Base-by-base conservation (phyloP, 2,797 vertebrate genomes). In the Hyperoplus immaculatus region DNA sequence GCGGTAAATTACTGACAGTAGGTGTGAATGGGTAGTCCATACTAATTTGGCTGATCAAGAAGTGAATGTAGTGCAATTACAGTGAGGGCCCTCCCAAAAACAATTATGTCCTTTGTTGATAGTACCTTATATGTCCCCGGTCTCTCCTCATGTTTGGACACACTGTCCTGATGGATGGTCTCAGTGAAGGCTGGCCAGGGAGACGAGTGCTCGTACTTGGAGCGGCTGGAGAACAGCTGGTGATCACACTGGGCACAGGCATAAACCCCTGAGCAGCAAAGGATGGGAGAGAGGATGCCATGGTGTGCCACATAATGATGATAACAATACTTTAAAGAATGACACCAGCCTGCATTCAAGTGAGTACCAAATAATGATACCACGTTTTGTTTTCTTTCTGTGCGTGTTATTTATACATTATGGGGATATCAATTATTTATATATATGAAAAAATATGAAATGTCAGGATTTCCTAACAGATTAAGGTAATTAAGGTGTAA, bases 151-250 rank as follows among this genome's bases (percentile, higher is more conserved):
- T 87, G 66, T 83, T 99, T 99, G 77, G 95, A 88, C 77, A 99
- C 94, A n/a, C 98, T 99, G 91, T 99, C 93, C 3, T 93, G 46
- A 0, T 86, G 95, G 71, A 98, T 5, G 55, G 98, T 96, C 82
- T 98, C 95, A 0, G 97, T 97, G 94, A 99, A 99, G 1, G 98
- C 96, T 0, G 98, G 98, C 98, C 98, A 99, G 0, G 98, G 98
- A 1, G 98, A 98, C 0, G 97, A 99, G 87, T 99, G 98, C 6
- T 96, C 90, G 0, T 94, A 99, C 90, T 99, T 99, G 0, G 95
- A 93, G 0, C 45, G 89, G 91, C 98, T 99, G 90, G 96, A 97
- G 88, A 99, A 99, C 1, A 99, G 94, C 92, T 97, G 95, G 29
- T 97, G 93, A 54, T 95, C 95, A 15, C 98, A 99, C 77, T 95